Conservation (phyloP, 2,888 invertebrate genomes). For the Sinopyrophorus schimmeli region DNA sequence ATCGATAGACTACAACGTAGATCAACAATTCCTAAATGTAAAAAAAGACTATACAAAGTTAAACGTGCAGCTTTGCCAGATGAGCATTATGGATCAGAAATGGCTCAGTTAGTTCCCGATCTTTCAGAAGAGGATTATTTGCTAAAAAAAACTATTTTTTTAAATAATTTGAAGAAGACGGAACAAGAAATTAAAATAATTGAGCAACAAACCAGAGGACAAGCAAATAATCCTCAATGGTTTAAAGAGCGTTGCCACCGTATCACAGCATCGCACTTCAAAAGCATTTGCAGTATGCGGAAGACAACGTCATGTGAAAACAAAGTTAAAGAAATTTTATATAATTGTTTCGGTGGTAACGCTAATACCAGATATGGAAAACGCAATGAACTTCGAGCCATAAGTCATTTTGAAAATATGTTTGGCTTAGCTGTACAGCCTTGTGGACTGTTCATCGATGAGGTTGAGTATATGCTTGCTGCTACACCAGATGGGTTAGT, state of each 20-base stretch:
- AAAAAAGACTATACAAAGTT: neutral
- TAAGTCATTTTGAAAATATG: neutral
- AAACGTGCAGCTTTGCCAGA: neutral
- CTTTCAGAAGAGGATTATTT: neutral
- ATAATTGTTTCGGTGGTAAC: slow-evolving; percentile 16
- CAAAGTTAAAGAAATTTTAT: slow-evolving; percentile 14
- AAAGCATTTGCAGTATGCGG: neutral
- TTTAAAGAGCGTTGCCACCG: neutral
- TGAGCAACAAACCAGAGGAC: neutral
- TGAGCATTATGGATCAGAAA: neutral
- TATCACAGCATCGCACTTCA: neutral
- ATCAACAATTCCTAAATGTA: no score
- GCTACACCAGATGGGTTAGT: slow-evolving; percentile 26
- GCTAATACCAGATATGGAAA: slow-evolving; percentile 11
- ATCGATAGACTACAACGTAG: neutral
- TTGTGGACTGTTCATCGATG: slow-evolving; percentile 29
- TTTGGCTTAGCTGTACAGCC: neutral
- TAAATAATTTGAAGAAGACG: neutral
- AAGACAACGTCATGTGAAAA: slow-evolving; percentile 11
- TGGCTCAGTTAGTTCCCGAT: neutral
- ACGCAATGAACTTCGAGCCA: slow-evolving; percentile 11
- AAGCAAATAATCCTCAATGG: neutral
- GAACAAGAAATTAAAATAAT: neutral
- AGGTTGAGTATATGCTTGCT: slow-evolving; percentile 13
- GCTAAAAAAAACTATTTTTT: neutral